Evolutionary conservation across 2,797 vertebrate species (phyloP), one percentile per base, ranked within the genome.

Genomic region (Lagodon rhomboides): DNA sequence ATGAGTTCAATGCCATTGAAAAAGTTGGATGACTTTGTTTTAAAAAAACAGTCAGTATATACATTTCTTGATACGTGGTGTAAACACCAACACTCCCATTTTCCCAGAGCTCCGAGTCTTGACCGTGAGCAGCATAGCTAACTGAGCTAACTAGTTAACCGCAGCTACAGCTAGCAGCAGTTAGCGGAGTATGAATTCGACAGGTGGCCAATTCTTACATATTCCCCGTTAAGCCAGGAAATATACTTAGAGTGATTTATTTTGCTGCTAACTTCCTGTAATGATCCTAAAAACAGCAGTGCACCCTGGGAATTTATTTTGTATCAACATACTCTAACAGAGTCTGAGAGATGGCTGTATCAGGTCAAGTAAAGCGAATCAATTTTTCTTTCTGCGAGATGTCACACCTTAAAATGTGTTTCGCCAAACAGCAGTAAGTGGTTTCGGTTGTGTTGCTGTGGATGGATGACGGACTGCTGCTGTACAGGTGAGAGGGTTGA

Each of bases 401-500:
- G 49, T 23, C 73, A 2, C 54, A 18, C 49, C 44, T 20, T 6
- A 4, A 44, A 44, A 15, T 15, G 15, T 43, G 41, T 11, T 11
- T 3, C 1, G 12, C 27, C 17, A 59, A 41, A 59, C 17, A 34
- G 8, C 11, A 56, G 15, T 15, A 41, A 49, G 23, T 18, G 61
- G 18, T 38, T 23, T 17, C 11, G n/a, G 11, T 20, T 61, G 38
- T 70, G 6, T 41, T 61, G n/a, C 23, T 27, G 43, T 17, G 17
- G 38, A 59, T 69, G 8, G 60, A 75, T 64, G 47, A 0, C n/a
- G 59, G 17, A 54, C 51, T 78, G 74, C 71, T 51, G 16, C n/a
- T 68, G 38, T 63, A 23, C 38, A 81, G 50, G 65, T 75, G 44
- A 66, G 59, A 68, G 60, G 60, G 61, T 78, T 72, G 68, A 60